These are phyloP conservation scores for Gyrodactylus salaris DNA, from an alignment of 1,140 invertebrate genomes.

Conservation along the genomic window DNA sequence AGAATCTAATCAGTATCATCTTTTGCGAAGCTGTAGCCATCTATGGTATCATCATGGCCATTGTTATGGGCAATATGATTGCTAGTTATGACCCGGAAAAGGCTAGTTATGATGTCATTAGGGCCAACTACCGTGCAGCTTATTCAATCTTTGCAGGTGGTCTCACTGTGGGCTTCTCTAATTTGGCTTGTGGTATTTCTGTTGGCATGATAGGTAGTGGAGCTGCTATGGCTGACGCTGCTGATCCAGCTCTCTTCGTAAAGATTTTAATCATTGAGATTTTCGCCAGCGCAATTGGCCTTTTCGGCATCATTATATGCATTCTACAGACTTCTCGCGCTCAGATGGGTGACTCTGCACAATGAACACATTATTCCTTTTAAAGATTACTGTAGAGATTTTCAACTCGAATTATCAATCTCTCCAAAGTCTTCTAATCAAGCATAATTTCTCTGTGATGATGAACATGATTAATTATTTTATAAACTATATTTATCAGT, in stretches of 20 bases:
- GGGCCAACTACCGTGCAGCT: slow-evolving; percentile 25
- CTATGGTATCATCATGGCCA: slow-evolving; percentile 77
- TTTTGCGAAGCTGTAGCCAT: slow-evolving; percentile 96
- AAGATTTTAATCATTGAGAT: slow-evolving; percentile 92
- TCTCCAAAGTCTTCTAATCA: too few relatives aligned
- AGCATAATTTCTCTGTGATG: neutral
- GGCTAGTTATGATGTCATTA: neutral
- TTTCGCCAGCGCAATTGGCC: slow-evolving; percentile 77
- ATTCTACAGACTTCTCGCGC: slow-evolving; percentile 29
- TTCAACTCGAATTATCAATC: neutral
- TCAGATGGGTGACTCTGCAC: neutral
- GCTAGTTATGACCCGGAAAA: neutral
- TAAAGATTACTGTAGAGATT: neutral
- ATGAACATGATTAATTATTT: too few relatives aligned
- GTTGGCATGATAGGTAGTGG: slow-evolving; percentile 78
- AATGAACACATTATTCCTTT: neutral
- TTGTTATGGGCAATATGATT: slow-evolving; percentile 30
- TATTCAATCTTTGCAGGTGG: slow-evolving; percentile 84
- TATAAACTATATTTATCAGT: too few relatives aligned
- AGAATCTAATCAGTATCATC: slow-evolving; percentile 93
- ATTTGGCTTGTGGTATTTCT: slow-evolving; percentile 68
- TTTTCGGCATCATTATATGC: slow-evolving; percentile 85
- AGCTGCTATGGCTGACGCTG: slow-evolving; percentile 69
- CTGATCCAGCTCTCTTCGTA: slow-evolving; percentile 63
- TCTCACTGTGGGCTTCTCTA: slow-evolving; percentile 57